Percentiles rank a stretch among this genome's conserved stretches.
phyloP scores from a whole-genome alignment of 2,888 invertebrate species.

The Hylaea fasciaria region DNA sequence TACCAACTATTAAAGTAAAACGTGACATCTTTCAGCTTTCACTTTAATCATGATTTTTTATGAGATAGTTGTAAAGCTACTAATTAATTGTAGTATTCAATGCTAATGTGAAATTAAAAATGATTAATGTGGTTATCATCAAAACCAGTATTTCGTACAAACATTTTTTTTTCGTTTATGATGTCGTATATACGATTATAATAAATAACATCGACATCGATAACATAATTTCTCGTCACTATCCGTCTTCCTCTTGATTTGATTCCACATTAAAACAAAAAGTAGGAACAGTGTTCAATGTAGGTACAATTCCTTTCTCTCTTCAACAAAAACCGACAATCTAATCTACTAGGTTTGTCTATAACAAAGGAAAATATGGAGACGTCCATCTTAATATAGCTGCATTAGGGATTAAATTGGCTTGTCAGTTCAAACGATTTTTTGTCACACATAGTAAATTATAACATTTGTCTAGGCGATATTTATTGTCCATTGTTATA shows the following conservation, averaged over 20 bases:
- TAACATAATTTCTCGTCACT: slow-evolving; percentile 45
- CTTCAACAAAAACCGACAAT: slow-evolving; percentile 63
- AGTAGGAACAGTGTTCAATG: slow-evolving; percentile 57
- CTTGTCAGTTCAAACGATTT: slow-evolving; percentile 8
- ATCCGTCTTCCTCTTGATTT: slow-evolving; percentile 58
- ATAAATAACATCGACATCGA: slow-evolving; percentile 19
- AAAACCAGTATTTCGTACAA: too few relatives aligned
- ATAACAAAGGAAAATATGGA: slow-evolving; percentile 14
- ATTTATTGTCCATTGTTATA: slow-evolving; percentile 71
- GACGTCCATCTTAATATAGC: slow-evolving; percentile 25
- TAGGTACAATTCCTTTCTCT: slow-evolving; percentile 55
- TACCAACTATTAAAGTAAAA: too few relatives aligned
- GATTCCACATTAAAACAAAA: slow-evolving; percentile 71
- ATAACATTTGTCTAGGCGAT: slow-evolving; percentile 74
- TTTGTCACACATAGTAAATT: slow-evolving; percentile 64
- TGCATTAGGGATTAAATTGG: slow-evolving; percentile 9
- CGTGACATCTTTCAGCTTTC: too few relatives aligned
- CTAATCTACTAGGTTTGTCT: slow-evolving; percentile 45
- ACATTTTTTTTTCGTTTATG: neutral
- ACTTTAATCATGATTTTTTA: too few relatives aligned
- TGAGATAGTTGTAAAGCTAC: too few relatives aligned
- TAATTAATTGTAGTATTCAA: too few relatives aligned
- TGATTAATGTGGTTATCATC: too few relatives aligned
- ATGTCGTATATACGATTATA: neutral
- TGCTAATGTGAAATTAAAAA: too few relatives aligned